Base-by-base conservation (phyloP, 2,888 invertebrate species). In the Sepiola atlantica region DNA sequence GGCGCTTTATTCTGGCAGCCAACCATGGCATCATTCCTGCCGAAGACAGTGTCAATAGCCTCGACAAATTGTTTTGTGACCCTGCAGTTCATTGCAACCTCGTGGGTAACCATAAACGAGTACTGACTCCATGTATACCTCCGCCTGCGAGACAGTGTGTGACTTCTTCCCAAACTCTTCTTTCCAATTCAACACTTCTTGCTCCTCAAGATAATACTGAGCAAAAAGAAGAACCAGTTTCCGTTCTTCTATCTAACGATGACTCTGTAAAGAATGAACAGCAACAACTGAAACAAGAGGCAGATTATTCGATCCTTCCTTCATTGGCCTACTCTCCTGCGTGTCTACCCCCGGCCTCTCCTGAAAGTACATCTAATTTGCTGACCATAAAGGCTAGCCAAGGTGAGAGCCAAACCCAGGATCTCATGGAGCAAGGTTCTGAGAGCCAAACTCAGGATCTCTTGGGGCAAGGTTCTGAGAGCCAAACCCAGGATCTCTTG, bases 81-180 rank as follows among this genome's bases (percentile, higher is more conserved):
- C 96, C 96, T 57, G 95, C 95, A 93, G 94, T 96, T 21, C 95
- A 95, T 94, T 96, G 95, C 94, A 95, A 96, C 55, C 91, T 96
- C 77, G 95, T 95, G 16, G 96, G 96, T 16, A 96, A 96, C 94
- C 94, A 94, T 94, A 61, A 95, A 54, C 94, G 96, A 45, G 95
- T 96, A 35, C 95, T 96, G n/a, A 95, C 96, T 77, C 97, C 97
- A 35, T 96, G 96, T 95, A 94, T 93, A 55, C 95, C 94, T 35
- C 96, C 96, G 32, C 96, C 96, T 35, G 94, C 94, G 16, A 94
- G 90, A 35, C 94, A 94, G 91, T 93, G 90, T 93, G 96, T 96
- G 21, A 61, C 94, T 35, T 94, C 94, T 57, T 96, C 20, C n/a
- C 18, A 55, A 20, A 32, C 6, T n/a, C 28, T 54, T 18, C n/a